Evolutionary conservation across 2,797 vertebrate genomes (phyloP).

Genomic region (Phaenicophaeus curvirostris): DNA sequence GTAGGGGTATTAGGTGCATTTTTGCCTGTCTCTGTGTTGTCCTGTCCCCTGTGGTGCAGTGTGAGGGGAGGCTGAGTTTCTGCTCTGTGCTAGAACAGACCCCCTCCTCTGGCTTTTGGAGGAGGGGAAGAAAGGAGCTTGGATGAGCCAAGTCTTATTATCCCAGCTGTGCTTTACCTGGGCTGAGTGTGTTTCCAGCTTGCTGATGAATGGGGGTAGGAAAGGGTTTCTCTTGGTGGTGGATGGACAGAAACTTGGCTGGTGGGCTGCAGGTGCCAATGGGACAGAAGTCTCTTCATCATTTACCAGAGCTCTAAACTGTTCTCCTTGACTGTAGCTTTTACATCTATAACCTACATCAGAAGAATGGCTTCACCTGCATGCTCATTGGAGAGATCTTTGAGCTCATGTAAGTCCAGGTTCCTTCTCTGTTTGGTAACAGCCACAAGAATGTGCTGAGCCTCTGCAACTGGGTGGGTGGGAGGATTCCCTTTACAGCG

Average conservation of each 20-base stretch:
- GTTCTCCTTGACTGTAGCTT: slow-evolving; percentile 80
- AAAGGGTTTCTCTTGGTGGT: not conserved
- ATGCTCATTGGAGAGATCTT: slow-evolving; percentile 98
- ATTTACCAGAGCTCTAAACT: not conserved
- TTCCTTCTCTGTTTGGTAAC: not conserved
- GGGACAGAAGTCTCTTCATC: not conserved
- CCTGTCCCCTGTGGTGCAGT: not conserved
- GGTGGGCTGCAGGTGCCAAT: not conserved
- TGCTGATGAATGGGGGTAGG: not conserved
- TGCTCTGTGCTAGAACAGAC: not conserved
- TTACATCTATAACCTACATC: slow-evolving; percentile 96
- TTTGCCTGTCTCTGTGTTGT: not conserved
- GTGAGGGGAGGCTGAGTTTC: not conserved
- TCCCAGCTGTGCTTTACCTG: not conserved
- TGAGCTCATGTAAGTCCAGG: slow-evolving; percentile 91
- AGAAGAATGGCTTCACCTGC: slow-evolving; percentile 99
- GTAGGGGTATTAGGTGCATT: not conserved
- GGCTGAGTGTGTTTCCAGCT: not conserved
- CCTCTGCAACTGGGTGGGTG: not conserved
- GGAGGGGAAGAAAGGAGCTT: not conserved
- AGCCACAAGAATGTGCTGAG: not conserved
- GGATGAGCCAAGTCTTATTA: not conserved
- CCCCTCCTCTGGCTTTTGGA: not conserved
- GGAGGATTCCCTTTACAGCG: not conserved
- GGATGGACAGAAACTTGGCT: not conserved